Evolutionary conservation across 2,797 vertebrate genomes (phyloP).

Genomic region (Sebastes baramenuke): DNA sequence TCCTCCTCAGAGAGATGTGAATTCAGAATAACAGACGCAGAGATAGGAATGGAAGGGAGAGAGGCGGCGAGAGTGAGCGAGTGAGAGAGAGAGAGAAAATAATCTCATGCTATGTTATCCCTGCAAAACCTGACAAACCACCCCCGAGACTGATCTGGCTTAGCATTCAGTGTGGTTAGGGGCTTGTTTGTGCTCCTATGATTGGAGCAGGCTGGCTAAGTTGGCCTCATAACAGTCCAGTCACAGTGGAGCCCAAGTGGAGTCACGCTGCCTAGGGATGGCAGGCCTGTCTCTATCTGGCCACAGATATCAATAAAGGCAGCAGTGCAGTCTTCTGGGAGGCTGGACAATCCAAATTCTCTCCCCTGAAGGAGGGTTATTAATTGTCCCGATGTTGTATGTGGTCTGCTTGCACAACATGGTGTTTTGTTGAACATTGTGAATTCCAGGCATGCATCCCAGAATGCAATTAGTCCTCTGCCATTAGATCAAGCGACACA

Average conservation of each 20-base stretch:
- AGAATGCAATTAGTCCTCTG: slow-evolving; percentile 82
- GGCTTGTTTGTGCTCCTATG: slow-evolving; percentile 79
- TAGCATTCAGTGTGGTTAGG: slow-evolving; percentile 77
- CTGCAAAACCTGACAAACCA: slow-evolving; percentile 82
- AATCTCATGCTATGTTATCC: slow-evolving; percentile 84
- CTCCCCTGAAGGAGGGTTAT: slow-evolving; percentile 74
- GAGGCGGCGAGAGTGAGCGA: slow-evolving; percentile 26
- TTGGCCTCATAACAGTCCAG: slow-evolving; percentile 81
- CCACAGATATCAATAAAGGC: slow-evolving; percentile 81
- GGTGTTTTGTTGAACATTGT: slow-evolving; percentile 65
- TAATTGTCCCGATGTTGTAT: slow-evolving; percentile 79
- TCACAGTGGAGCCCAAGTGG: slow-evolving; percentile 75
- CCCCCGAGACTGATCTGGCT: slow-evolving; percentile 81
- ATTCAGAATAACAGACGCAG: slow-evolving; percentile 72
- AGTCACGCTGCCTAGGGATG: slow-evolving; percentile 73
- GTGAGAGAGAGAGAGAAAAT: slow-evolving; percentile 63
- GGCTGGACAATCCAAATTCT: slow-evolving; percentile 71
- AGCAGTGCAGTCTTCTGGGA: slow-evolving; percentile 68
- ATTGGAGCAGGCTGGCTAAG: slow-evolving; percentile 77
- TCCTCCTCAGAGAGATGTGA: slow-evolving; percentile 70
- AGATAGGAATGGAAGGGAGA: slow-evolving; percentile 58
- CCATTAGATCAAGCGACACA: slow-evolving; percentile 83
- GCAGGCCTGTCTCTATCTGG: slow-evolving; percentile 73
- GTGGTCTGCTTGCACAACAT: slow-evolving; percentile 68
- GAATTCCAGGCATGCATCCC: slow-evolving; percentile 80